Conservation (phyloP, 1,140 invertebrate species). For the Bombus turneri region DNA sequence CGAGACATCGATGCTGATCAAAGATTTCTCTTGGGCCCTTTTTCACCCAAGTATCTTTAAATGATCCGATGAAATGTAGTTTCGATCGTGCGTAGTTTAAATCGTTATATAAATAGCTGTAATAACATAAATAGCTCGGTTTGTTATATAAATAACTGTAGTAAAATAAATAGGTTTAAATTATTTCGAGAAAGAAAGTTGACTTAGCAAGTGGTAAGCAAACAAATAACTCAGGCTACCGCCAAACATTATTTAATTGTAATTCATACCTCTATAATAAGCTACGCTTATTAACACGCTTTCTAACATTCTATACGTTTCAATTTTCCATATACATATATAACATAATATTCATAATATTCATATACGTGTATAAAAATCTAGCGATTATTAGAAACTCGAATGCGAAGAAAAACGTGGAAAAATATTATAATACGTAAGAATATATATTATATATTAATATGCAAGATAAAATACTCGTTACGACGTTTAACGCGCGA, state of each 20-base stretch:
- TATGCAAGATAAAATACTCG: too few relatives aligned
- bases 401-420: too few relatives aligned
- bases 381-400: too few relatives aligned
- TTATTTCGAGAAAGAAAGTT: background rate
- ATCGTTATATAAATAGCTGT: background rate
- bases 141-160: background rate
- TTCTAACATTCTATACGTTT: too few relatives aligned
- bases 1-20: conserved; percentile 18
- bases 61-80: background rate
- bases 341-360: accelerated
- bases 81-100: background rate
- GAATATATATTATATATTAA: too few relatives aligned
- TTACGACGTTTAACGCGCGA: too few relatives aligned
- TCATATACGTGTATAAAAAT: too few relatives aligned
- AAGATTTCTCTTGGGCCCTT: background rate
- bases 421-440: too few relatives aligned
- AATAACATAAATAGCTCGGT: background rate
- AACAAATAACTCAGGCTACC: background rate
- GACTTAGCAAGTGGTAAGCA: background rate
- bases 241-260: background rate
- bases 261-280: background rate
- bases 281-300: too few relatives aligned
- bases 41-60: background rate
- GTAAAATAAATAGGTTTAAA: background rate
- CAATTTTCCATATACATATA: too few relatives aligned